Percentiles rank a stretch among this genome's conserved stretches.
Evolutionary conservation across 1,140 invertebrate genomes (phyloP).

Genomic region (Drosophila pseudoananassae): DNA sequence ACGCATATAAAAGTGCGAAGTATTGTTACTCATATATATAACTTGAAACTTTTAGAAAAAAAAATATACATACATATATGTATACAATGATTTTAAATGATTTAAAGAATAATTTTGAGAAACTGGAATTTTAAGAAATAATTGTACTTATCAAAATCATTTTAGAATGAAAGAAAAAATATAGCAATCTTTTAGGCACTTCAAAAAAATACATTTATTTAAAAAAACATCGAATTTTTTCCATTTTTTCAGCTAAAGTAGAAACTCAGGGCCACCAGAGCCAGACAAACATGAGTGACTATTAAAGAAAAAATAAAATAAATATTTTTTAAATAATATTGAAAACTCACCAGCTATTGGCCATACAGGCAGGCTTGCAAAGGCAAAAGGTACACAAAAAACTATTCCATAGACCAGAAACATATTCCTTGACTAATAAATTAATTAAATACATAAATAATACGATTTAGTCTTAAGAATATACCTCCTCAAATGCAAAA

Average conservation of each 20-base stretch:
- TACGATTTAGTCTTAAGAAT: too few species aligned
- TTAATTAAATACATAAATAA: too few species aligned
- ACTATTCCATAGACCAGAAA: constrained; percentile 5
- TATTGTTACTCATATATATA: too few species aligned
- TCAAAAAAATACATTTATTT: background rate
- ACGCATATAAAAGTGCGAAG: too few species aligned
- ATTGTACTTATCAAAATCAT: background rate
- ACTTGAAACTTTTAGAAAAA: background rate
- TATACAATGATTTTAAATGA: too few species aligned
- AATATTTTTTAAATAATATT: too few species aligned
- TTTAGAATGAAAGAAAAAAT: background rate
- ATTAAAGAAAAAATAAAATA: too few species aligned
- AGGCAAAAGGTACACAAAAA: constrained; percentile 10
- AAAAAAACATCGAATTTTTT: background rate
- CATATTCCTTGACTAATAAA: background rate
- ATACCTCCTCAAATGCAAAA: constrained; percentile 6
- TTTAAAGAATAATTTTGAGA: too few species aligned
- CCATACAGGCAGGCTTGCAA: constrained; percentile 22
- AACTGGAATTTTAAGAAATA: too few species aligned
- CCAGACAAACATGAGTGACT: constrained; percentile 11
- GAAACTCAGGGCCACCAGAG: constrained; percentile 7
- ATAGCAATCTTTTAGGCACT: background rate
- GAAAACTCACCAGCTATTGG: constrained; percentile 15
- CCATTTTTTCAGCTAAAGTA: constrained; percentile 1
- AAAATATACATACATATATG: too few species aligned